Conservation (phyloP, 1,140 invertebrate genomes). For the Adoxophyes honmai region DNA sequence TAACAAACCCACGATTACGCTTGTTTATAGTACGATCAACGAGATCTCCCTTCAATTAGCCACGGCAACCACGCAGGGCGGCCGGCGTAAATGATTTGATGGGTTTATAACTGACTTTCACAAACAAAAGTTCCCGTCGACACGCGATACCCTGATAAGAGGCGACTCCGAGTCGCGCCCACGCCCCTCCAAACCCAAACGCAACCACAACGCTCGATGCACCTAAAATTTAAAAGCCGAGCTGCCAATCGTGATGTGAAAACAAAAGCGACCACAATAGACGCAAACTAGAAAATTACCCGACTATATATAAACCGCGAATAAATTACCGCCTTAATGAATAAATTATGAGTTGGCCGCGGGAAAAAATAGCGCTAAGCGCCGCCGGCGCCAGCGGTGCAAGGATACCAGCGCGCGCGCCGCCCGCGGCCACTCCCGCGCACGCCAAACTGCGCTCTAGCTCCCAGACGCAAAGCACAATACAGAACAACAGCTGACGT, state of each 20-base stretch:
- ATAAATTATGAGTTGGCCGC: conserved; percentile 61
- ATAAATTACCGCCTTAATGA: conserved; percentile 66
- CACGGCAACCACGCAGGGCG: background rate
- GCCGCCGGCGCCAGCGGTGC: conserved; percentile 62
- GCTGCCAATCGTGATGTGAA: conserved; percentile 33
- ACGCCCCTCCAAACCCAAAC: conserved; percentile 18
- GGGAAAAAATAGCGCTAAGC: conserved; percentile 67
- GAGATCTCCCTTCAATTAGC: background rate
- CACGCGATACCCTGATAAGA: conserved; percentile 37
- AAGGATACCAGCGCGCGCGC: conserved; percentile 37
- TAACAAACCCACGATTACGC: background rate
- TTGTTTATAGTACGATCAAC: background rate
- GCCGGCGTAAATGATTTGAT: conserved; percentile 16
- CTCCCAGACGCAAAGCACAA: conserved; percentile 24
- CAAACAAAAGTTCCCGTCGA: conserved; percentile 30
- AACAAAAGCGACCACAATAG: conserved; percentile 47
- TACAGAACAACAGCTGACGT: background rate
- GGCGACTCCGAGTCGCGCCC: conserved; percentile 27
- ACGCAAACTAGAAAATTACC: conserved; percentile 53
- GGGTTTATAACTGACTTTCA: conserved; percentile 25
- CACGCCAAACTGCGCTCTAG: conserved; percentile 22
- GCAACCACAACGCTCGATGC: background rate
- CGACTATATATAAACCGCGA: conserved; percentile 40
- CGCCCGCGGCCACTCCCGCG: conserved; percentile 37
- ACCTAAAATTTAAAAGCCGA: background rate